Evolutionary conservation across 2,888 invertebrate species (phyloP), one percentile per base, ranked within the genome.

Genomic region (Catocala fraxini): DNA sequence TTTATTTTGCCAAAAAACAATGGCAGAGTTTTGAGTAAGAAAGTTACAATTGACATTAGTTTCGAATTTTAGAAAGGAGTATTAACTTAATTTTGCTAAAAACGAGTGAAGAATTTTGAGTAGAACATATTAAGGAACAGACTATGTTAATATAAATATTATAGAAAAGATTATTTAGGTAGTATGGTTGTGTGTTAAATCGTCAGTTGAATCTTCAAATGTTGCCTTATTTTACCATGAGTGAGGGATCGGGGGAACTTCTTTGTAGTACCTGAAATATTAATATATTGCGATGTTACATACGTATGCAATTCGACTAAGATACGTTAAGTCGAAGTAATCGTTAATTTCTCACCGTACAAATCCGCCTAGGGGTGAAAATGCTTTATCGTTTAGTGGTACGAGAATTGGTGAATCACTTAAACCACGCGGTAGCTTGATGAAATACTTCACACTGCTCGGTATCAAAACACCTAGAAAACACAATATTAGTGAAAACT

Each of bases 171-270:
- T 6, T 35, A 35, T 6, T 6, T 6, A 35, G 7, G 7, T 35
- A 35, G 35, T 7, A 35, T 1, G 7, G 6, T 35, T 7, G 5
- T 35, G 35, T 35, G 7, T 5, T 35, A 6, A 35, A 7, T 39
- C 5, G 9, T 6, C 35, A 3, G 25, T 39, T 39, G 35, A 7
- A 39, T 7, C 9, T 2, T 7, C 7, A 15, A 47, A 47, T n/a
- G 2, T 10, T 15, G 9, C 15, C 39, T 4, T 25, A 25, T 43
- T 49, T 64, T 75, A 89, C 88, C 90, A 91, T 7, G 87, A 77
- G 56, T 86, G 92, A 11, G 92, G 93, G 35, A 93, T 92, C 6
- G 93, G 92, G 12, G 93, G 93, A 1, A 93, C 92, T 85, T 93
- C 92, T 73, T 93, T 93, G 75, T 93, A 93, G 73, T 91, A 93